Conservation (phyloP, 2,888 invertebrate species). For the Drosophila picticornis region DNA sequence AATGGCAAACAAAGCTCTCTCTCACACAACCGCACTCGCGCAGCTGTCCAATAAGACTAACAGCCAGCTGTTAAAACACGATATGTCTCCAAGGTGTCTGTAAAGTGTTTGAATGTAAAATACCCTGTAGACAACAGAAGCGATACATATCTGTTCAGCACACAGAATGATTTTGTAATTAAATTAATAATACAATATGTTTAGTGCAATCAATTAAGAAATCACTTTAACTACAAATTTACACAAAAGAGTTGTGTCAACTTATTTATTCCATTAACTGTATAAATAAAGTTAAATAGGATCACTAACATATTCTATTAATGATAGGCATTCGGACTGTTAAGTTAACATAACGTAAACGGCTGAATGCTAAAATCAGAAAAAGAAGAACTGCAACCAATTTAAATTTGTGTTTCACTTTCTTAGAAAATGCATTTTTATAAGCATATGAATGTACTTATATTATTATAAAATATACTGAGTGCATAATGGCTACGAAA, state of each 20-base stretch:
- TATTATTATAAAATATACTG: not conserved
- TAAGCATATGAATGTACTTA: not conserved
- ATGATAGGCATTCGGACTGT: not conserved
- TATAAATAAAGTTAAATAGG: not conserved
- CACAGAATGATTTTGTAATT: too few relatives aligned
- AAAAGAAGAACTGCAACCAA: not conserved
- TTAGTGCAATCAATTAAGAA: too few relatives aligned
- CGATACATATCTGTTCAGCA: not conserved
- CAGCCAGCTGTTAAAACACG: slow-evolving; percentile 52
- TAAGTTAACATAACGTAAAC: slow-evolving; percentile 11
- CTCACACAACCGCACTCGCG: slow-evolving; percentile 53
- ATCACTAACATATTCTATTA: not conserved
- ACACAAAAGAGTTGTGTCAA: not conserved
- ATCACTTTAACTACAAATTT: not conserved
- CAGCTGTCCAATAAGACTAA: slow-evolving; percentile 64
- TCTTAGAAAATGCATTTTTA: not conserved
- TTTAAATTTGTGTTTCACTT: not conserved
- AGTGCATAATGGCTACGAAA: not conserved
- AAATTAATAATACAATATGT: not conserved
- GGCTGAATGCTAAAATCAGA: slow-evolving; percentile 7
- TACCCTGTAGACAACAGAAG: slow-evolving; percentile 16
- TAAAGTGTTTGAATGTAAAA: slow-evolving; percentile 11
- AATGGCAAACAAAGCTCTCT: slow-evolving; percentile 21
- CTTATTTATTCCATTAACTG: not conserved
- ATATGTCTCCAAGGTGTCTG: slow-evolving; percentile 1